Evolutionary conservation across 2,888 invertebrate species (phyloP), one percentile per base, ranked within the genome.

Genomic region (Tachina fera): DNA sequence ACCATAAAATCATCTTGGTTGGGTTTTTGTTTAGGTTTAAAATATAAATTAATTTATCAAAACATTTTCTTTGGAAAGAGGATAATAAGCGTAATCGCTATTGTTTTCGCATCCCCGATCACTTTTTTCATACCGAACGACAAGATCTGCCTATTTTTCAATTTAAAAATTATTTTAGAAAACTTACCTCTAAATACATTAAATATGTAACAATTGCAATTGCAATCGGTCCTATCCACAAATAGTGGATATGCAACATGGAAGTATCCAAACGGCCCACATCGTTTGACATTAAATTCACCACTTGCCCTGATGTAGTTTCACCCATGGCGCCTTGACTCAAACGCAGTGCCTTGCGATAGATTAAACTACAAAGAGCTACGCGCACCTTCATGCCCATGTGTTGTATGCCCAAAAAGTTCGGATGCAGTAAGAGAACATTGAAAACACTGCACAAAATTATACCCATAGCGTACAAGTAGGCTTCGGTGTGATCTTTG

Each of bases 211-310:
- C 95, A 85, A 97, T 94, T 61, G 96, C 91, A 0, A 97, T 96
- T 89, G 97, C 96, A 14, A 98, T 90, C 0, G 98, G 97, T 0
- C 97, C 98, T 74, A 98, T 95, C 97, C 98, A 98, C 58, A 98
- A 93, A 91, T 97, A 98, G 92, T 98, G 98, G 9, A 97, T 93
- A 91, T 98, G 97, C 87, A 98, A 95, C 82, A 97, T 95, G 14
- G 97, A 96, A 43, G 92, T 89, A 88, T 93, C 92, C 43, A 92
- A 89, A 13, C 93, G 92, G 89, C 97, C 97, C 84, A 99, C 98
- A 92, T 99, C 99, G 91, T 99, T 99, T 1, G 98, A 98, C 82
- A 99, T 94, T 16, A 99, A 94, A 93, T 98, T 98, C 43, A 98
- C 97, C 87, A 95, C 94, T 91, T 96, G 95, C 0, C 96, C 95